Base-by-base conservation (phyloP, 1,140 invertebrate genomes). In the Chionoecetes opilio region DNA sequence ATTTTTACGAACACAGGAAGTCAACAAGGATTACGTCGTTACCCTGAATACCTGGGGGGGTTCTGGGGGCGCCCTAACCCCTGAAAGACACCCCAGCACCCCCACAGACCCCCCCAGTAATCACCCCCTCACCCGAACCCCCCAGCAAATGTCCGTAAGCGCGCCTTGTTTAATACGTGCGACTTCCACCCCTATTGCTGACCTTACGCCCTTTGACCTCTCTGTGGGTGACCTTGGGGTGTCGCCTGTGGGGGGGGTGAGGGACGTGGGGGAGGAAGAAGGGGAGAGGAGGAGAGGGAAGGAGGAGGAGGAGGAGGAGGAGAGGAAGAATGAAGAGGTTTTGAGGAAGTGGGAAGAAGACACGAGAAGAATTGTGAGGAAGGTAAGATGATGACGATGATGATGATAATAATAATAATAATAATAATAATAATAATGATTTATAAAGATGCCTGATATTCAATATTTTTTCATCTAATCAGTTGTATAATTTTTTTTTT, bases 171-270 rank as follows among this genome's bases (percentile, higher is more conserved):
- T 93, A 21, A 38, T 93, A 26, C 38, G 85, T 34, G 32, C 82
- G 3, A 93, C 92, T 38, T 86, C 82, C 82, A 93, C 92, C 32
- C 92, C 92, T 14, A 84, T 93, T 34, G 82, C 38, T 32, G 91
- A 92, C 32, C 82, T 63, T 26, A 0, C 2, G 63, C 2, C 5
- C 46, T 53, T n/a, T 2, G 8, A 53, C 46, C 8, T 53, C 0
- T 14, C 46, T 11, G 63, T n/a, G 26, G n/a, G 21, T 2, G n/a
- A n/a, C 5, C 0, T 2, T n/a, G 63, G 0, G 21, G 63, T 53
- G 46, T 53, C 21, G 46, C 11, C 11, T 14, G 46, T 14, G 46
- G 21, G 21, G 63, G 63, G n/a, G 63, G 63, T 21, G 21, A 21
- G 6, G 21, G 21, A 75, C 11, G n/a, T 6, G 63, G 26, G 21